Evolutionary conservation across 2,113 vertebrate species (phyloP).

Genomic region (Entelurus aequoreus): DNA sequence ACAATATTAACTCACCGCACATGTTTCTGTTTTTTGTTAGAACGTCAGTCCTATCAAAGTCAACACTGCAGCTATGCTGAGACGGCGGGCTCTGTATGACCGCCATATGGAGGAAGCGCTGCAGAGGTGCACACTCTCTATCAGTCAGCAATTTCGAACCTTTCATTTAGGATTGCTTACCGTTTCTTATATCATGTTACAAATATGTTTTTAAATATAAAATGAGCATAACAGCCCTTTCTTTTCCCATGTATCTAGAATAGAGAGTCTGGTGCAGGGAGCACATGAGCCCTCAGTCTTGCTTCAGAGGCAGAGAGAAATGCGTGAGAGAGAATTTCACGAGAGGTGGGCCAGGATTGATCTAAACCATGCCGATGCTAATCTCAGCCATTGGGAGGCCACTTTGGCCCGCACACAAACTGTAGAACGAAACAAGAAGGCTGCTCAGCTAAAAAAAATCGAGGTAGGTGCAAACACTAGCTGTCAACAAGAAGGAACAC

Average conservation of each 20-base stretch:
- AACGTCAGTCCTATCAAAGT: conserved; percentile 74
- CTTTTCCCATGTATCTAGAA: conserved; percentile 29
- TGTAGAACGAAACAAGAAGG: conserved; percentile 75
- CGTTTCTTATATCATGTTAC: no score
- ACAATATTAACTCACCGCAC: not conserved
- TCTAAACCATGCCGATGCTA: conserved; percentile 72
- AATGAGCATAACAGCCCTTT: not conserved
- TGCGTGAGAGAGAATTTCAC: conserved; percentile 74
- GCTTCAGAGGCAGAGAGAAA: conserved; percentile 82
- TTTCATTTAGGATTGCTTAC: no score
- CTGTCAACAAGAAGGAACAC: not conserved
- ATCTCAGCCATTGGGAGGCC: conserved; percentile 79
- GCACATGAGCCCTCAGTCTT: conserved; percentile 76
- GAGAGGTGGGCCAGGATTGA: conserved; percentile 70
- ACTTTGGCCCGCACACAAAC: conserved; percentile 72
- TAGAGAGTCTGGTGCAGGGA: conserved; percentile 67
- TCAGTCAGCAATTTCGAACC: no score
- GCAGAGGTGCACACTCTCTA: conserved; percentile 22
- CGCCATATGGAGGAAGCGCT: conserved; percentile 79
- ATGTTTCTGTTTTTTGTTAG: conserved; percentile 53
- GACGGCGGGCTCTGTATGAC: conserved; percentile 78
- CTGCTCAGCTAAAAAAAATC: conserved; percentile 75
- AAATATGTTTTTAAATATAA: not conserved
- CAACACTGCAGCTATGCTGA: conserved; percentile 82
- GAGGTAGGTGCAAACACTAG: conserved; percentile 68